phyloP scores from a whole-genome alignment of 37 sponge, comb jelly and placozoan genomes.

The Hexactinellida sp. region DNA sequence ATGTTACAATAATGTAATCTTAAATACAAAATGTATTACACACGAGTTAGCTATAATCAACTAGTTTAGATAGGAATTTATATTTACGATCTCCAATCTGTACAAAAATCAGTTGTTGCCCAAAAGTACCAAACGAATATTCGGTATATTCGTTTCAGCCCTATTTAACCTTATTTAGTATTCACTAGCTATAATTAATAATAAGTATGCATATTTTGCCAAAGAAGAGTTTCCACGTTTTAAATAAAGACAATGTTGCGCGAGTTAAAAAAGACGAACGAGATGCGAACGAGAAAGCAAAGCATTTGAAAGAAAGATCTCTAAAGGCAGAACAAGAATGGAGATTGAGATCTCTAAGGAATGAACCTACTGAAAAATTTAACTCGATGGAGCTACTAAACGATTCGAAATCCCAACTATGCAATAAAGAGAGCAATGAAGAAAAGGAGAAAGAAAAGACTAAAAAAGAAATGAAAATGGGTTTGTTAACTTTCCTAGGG shows the following conservation, averaged over 20 bases:
- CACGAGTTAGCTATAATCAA: too few species aligned
- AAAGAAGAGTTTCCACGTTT: background rate
- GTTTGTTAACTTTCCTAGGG: background rate
- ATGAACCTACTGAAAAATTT: background rate
- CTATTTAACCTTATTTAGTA: too few species aligned
- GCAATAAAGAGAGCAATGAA: background rate
- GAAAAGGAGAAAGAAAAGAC: background rate
- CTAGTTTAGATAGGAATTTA: too few species aligned
- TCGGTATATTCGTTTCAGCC: too few species aligned
- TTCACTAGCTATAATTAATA: too few species aligned
- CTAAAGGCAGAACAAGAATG: slow-evolving; percentile 2
- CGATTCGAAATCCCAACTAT: background rate
- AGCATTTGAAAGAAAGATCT: background rate
- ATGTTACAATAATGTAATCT: too few species aligned
- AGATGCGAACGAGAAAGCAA: background rate
- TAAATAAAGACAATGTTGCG: background rate
- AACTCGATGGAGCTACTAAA: background rate
- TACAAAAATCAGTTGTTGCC: too few species aligned
- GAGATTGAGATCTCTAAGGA: background rate
- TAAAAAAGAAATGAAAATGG: slow-evolving; percentile 16
- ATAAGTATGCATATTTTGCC: background rate
- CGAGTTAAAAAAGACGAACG: background rate
- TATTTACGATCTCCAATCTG: too few species aligned
- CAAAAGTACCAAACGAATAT: too few species aligned
- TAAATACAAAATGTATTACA: too few species aligned